Evolutionary conservation across 2,113 vertebrate species (phyloP).

Genomic region (Gasterosteus nipponicus): DNA sequence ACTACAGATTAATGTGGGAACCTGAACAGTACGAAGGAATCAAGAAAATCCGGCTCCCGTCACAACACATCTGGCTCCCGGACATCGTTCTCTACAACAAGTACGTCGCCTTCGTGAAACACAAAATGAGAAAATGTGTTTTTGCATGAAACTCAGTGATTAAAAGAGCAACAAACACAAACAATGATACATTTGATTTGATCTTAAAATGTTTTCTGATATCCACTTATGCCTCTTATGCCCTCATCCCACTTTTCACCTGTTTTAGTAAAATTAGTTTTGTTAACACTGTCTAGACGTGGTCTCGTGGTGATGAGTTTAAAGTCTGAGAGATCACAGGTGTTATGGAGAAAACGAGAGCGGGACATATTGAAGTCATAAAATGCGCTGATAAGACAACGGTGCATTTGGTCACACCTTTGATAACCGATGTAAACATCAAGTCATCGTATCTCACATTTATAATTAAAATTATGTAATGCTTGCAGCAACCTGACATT

Average conservation of each 20-base stretch:
- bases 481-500: background rate
- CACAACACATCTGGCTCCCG: conserved; percentile 85
- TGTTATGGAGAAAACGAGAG: background rate
- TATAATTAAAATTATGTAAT: no score
- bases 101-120: conserved; percentile 48
- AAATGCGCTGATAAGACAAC: background rate
- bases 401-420: background rate
- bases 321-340: background rate
- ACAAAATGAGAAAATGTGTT: background rate
- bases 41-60: conserved; percentile 81
- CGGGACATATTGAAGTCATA: background rate
- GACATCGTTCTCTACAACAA: conserved; percentile 87
- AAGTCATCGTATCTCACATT: background rate
- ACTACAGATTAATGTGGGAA: conserved; percentile 85
- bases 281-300: background rate
- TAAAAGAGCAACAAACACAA: conserved; percentile 20
- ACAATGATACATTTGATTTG: conserved; percentile 15
- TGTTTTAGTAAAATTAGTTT: conserved; percentile 28
- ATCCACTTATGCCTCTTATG: conserved; percentile 33
- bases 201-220: conserved; percentile 30
- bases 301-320: background rate
- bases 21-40: conserved; percentile 84
- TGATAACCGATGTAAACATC: background rate
- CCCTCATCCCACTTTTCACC: conserved; percentile 31
- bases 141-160: conserved; percentile 33